Evolutionary conservation across 2,113 vertebrate species (phyloP).

Genomic region (Motacilla alba): DNA sequence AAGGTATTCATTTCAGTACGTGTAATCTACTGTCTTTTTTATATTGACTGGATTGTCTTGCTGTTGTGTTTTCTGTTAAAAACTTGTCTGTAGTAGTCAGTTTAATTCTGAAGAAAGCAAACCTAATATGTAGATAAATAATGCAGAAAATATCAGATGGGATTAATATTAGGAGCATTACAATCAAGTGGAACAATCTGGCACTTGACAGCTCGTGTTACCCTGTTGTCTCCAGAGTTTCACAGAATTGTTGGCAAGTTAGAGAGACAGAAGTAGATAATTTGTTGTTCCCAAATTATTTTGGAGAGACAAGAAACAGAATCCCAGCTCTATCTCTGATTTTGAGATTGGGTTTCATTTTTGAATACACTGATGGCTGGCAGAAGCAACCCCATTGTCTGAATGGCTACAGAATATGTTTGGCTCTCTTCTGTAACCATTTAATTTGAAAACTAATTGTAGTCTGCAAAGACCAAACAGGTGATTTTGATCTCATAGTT

Average conservation of each 20-base stretch:
- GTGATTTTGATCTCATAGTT: background rate
- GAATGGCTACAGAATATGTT: background rate
- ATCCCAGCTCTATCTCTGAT: background rate
- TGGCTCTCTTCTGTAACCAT: background rate
- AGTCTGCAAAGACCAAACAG: background rate
- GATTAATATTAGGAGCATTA: background rate
- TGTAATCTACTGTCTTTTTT: background rate
- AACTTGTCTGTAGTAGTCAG: background rate
- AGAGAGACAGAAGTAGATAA: background rate
- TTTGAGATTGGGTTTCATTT: background rate
- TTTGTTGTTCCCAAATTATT: background rate
- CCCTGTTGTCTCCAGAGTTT: background rate
- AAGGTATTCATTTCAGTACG: background rate
- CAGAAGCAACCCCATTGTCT: background rate
- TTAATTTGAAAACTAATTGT: background rate
- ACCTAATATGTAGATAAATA: background rate
- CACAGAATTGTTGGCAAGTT: background rate
- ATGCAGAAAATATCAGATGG: background rate
- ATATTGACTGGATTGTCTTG: background rate
- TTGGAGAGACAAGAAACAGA: background rate
- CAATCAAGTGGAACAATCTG: background rate
- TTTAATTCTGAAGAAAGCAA: background rate
- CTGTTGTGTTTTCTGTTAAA: background rate
- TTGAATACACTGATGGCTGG: background rate
- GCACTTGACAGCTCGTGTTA: background rate